Evolutionary conservation across 2,888 invertebrate genomes (phyloP), one percentile per base, ranked within the genome.

Genomic region (Melangyna quadrimaculata): DNA sequence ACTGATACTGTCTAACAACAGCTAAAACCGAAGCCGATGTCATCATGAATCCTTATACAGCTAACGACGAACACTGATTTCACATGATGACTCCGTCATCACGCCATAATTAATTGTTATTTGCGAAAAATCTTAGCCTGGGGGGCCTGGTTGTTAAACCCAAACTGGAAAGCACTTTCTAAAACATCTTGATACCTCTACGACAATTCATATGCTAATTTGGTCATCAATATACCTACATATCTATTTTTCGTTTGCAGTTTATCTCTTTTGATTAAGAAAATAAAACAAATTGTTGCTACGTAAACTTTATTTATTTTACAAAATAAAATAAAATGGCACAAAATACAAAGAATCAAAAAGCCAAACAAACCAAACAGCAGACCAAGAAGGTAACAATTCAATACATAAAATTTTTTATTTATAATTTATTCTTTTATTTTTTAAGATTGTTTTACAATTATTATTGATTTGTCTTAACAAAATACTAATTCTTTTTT

Each of bases 301-400:
- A 75, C 63, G 35, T 73, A 82, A 73, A 51, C 55, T 69, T 63
- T 45, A 83, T 69, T 63, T 45, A 83, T 84, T 67, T 79, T 71
- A 87, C 82, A 87, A 82, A 78, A 70, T 17, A 69, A 78, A 81
- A 35, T 87, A 90, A 88, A 89, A 92, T 92, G 92, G 91, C 91
- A 90, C 91, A 91, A 91, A 90, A 88, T 83, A 89, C 90, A 88
- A 92, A 92, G 90, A 90, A 87, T 88, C 92, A 91, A 89, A 92
- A 91, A 89, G 91, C 88, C 88, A 92, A 92, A 89, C 91, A 90
- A 89, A 90, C 90, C 89, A 92, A 92, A 88, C 90, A 90, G 88
- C 88, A 88, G 57, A 88, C 88, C 24, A 92, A 92, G 88, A 92
- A 92, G 92, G 92, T 92, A 91, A 87, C 75, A 45, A 29, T 53